Evolutionary conservation across 2,113 vertebrate species (phyloP).

Genomic region (Danionella cerebrum): DNA sequence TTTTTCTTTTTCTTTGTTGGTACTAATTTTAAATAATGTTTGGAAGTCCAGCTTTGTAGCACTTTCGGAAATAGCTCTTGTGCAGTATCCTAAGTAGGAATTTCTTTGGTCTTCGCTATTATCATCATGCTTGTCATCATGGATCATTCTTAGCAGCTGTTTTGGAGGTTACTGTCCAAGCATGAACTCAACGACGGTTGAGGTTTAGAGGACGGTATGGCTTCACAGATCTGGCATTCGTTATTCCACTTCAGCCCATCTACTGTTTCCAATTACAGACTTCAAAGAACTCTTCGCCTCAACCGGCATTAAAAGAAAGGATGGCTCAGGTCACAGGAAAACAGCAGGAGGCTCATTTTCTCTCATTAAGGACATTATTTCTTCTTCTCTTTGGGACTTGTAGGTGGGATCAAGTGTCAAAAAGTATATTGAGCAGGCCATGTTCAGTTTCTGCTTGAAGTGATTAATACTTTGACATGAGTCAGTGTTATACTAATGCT

Average conservation of each 20-base stretch:
- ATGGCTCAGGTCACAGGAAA: background rate
- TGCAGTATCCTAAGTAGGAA: too few relatives aligned
- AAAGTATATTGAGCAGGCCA: background rate
- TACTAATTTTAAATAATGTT: too few relatives aligned
- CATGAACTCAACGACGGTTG: conserved; percentile 33
- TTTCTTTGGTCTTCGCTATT: background rate
- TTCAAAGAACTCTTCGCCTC: conserved; percentile 33
- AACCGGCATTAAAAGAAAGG: background rate
- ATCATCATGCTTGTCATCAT: background rate
- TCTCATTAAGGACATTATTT: background rate
- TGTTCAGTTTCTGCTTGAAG: background rate
- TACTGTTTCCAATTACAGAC: conserved; percentile 37
- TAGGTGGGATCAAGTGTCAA: background rate
- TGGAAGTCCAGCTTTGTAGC: too few relatives aligned
- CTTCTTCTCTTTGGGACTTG: background rate
- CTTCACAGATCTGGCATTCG: conserved; percentile 4
- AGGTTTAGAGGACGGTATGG: conserved; percentile 1
- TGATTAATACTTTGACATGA: background rate
- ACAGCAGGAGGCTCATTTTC: background rate
- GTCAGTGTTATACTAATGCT: background rate
- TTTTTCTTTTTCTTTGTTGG: too few relatives aligned
- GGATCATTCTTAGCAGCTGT: conserved; percentile 36
- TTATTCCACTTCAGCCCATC: conserved; percentile 24
- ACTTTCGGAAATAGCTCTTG: too few relatives aligned
- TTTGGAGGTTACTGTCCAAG: conserved; percentile 41